These are phyloP conservation scores for Subacronicta megacephala DNA, from an alignment of 2,888 invertebrate genomes.

Conservation along the genomic window DNA sequence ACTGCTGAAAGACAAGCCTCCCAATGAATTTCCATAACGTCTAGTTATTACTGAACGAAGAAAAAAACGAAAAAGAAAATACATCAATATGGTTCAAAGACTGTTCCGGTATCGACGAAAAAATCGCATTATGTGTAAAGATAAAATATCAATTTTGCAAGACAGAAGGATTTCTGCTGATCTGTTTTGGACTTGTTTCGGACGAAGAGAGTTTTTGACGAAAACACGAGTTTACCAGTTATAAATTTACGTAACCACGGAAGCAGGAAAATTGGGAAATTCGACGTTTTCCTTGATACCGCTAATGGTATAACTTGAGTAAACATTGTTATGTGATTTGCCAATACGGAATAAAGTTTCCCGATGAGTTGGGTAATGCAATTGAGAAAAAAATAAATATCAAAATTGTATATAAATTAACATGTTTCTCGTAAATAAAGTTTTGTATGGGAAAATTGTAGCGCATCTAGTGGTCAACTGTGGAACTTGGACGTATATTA, in stretches of 20 bases:
- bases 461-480: no score
- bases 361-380: constrained; percentile 2
- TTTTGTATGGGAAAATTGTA: no score
- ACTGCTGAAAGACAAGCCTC: no score
- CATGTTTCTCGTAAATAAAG: no score
- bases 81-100: background rate
- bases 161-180: constrained; percentile 14
- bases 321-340: constrained; percentile 13
- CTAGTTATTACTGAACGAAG: no score
- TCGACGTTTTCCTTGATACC: constrained; percentile 19
- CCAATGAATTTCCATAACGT: no score
- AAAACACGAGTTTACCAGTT: constrained; percentile 4
- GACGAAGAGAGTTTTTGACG: constrained; percentile 21
- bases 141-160: constrained; percentile 5
- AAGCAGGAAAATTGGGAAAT: constrained; percentile 9
- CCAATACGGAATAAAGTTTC: background rate
- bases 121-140: background rate
- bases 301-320: constrained; percentile 21
- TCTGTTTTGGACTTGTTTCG: constrained; percentile 13
- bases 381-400: constrained; percentile 3
- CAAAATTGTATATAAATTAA: background rate
- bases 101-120: background rate
- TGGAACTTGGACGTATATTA: no score
- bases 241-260: constrained; percentile 10
- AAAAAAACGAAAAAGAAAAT: background rate